phyloP scores from a whole-genome alignment of 2,888 invertebrate genomes.

The Dendrolimus pini region DNA sequence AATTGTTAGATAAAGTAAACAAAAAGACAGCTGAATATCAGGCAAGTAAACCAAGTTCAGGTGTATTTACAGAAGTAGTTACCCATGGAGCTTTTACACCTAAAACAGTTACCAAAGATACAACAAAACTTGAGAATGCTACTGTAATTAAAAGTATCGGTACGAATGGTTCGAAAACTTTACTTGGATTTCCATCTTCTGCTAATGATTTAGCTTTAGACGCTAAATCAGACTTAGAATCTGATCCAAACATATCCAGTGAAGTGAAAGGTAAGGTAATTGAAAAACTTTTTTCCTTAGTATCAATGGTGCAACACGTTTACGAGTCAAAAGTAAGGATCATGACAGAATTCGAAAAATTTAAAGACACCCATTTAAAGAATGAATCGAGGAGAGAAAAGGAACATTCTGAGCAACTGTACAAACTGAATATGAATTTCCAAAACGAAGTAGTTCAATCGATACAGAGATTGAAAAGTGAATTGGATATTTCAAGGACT shows the following conservation, averaged over 20 bases:
- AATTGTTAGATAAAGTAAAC: conserved; percentile 52
- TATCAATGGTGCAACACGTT: conserved; percentile 65
- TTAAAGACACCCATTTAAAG: conserved; percentile 58
- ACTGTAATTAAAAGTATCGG: conserved; percentile 29
- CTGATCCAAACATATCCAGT: conserved; percentile 56
- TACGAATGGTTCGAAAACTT: conserved; percentile 43
- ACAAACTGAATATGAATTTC: conserved; percentile 66
- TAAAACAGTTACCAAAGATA: conserved; percentile 41
- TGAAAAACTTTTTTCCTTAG: conserved; percentile 56
- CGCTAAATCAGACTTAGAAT: conserved; percentile 66
- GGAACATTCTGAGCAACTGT: conserved; percentile 64
- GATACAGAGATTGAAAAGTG: conserved; percentile 60
- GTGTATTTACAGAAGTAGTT: conserved; percentile 65
- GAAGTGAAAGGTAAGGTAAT: conserved; percentile 66
- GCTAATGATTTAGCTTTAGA: conserved; percentile 65
- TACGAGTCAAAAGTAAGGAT: conserved; percentile 67
- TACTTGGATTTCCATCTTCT: conserved; percentile 64
- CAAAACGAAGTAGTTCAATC: conserved; percentile 65
- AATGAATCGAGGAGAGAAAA: conserved; percentile 60
- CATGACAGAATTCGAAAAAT: conserved; percentile 63
- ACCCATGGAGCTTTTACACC: conserved; percentile 63
- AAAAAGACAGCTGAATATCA: conserved; percentile 64
- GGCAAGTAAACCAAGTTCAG: conserved; percentile 55
- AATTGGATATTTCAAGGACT: conserved; percentile 55
- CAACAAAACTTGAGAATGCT: conserved; percentile 32